phyloP scores from a whole-genome alignment of 2,113 vertebrate genomes.

The Protobothrops mucrosquamatus region DNA sequence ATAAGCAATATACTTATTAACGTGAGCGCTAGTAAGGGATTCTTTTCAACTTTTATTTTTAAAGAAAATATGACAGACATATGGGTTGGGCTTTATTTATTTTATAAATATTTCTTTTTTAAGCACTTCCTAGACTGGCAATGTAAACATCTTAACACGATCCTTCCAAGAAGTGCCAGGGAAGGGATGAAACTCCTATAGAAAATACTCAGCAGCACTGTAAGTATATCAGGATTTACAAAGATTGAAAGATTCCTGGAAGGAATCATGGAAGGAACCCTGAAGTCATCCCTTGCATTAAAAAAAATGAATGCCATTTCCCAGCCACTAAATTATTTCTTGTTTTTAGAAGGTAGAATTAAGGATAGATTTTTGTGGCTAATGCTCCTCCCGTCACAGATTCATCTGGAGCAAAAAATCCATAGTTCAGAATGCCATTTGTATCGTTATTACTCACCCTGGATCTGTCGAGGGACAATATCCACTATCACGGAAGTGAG shows the following conservation, averaged over 20 bases:
- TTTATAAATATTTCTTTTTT: neutral
- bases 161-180: neutral
- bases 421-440: neutral
- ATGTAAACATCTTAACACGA: neutral
- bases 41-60: neutral
- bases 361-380: neutral
- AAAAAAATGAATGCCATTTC: neutral
- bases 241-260: neutral
- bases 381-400: neutral
- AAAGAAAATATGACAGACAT: neutral
- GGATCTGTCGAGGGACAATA: slow-evolving; percentile 72
- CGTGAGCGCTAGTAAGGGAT: neutral
- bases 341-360: neutral
- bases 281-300: neutral
- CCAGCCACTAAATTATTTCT: neutral
- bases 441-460: slow-evolving; percentile 64
- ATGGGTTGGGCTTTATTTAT: neutral
- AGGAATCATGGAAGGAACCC: neutral
- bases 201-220: neutral
- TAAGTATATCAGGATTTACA: neutral
- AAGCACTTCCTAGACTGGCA: neutral
- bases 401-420: neutral
- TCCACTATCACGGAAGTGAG: slow-evolving; percentile 83
- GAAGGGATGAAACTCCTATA: neutral
- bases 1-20: neutral